Evolutionary conservation across 2,113 vertebrate genomes (phyloP), one percentile per base, ranked within the genome.

Genomic region (Cheirogaleus medius): DNA sequence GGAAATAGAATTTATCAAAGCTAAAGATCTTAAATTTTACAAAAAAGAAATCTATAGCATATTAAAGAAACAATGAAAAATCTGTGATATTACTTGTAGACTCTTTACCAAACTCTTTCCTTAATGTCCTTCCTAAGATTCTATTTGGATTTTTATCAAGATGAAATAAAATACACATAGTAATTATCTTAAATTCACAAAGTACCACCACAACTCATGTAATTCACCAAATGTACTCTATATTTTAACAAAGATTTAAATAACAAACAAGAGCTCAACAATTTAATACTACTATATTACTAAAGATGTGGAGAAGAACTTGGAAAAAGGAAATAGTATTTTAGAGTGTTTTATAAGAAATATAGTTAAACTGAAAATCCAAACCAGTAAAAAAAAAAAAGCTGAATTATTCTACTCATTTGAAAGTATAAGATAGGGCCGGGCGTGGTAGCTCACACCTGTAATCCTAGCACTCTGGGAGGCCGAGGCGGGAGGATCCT

Each of bases 91-190:
- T 93, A 95, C 44, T 85, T 90, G 8, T 69, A 82, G 47, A 4
- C 60, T 20, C 76, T 95, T 74, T 64, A 91, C 87, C n/a, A 89
- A 96, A 91, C 17, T 80, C 18, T 83, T 58, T 47, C 20, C 56
- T 89, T 84, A 95, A 69, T 44, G 15, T 84, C 52, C 15, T 92
- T 73, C 60, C 2, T 47, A 89, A 87, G 18, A 58, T 60, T 83
- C 47, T 93, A 85, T 23, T 44, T 91, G 20, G 25, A 77, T 66
- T 96, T 92, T 92, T 47, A 94, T 13, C 60, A 14, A 96, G 56
- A 96, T 84, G 25, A 93, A 97, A 93, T 90, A 90, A 95, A 92
- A 94, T 80, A 20, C 11, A 96, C 23, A 13, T 94, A 95, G 27
- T 83, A 86, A 91, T 52, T 29, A 93, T 39, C 10, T 87, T 60